These are phyloP conservation scores for Zhuqinia jingwanae DNA, from an alignment of 2,888 invertebrate species.

Conservation along the genomic window DNA sequence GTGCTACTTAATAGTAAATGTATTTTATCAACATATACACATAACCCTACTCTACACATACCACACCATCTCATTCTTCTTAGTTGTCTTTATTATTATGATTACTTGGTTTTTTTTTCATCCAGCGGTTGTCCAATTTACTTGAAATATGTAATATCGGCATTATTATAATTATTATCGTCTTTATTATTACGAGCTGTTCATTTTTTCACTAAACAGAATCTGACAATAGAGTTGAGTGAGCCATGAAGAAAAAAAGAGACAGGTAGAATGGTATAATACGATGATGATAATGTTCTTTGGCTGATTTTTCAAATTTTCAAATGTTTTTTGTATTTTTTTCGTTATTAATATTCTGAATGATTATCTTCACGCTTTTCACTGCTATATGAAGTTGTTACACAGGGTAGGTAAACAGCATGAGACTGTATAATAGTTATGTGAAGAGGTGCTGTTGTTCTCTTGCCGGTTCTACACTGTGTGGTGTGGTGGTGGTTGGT, in stretches of 20 bases:
- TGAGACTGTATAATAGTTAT: slow-evolving; percentile 47
- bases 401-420: slow-evolving; percentile 71
- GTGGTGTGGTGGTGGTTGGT: slow-evolving; percentile 5
- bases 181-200: slow-evolving; percentile 61
- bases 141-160: slow-evolving; percentile 71
- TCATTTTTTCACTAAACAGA: slow-evolving; percentile 63
- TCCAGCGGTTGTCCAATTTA: slow-evolving; percentile 70
- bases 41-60: background rate
- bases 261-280: background rate
- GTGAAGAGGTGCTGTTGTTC: slow-evolving; percentile 44
- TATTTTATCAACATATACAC: slow-evolving; percentile 18
- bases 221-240: slow-evolving; percentile 67
- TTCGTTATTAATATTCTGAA: slow-evolving; percentile 59
- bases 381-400: slow-evolving; percentile 63
- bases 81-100: slow-evolving; percentile 21
- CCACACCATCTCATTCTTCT: slow-evolving; percentile 1
- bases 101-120: slow-evolving; percentile 39
- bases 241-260: slow-evolving; percentile 15
- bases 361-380: slow-evolving; percentile 72
- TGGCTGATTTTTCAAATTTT: slow-evolving; percentile 34
- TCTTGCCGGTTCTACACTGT: no score
- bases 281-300: slow-evolving; percentile 48
- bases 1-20: background rate
- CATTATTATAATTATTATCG: slow-evolving; percentile 69
- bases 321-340: slow-evolving; percentile 36